Evolutionary conservation across 2,888 invertebrate genomes (phyloP), one percentile per base, ranked within the genome.

Genomic region (Synanthedon vespiformis): DNA sequence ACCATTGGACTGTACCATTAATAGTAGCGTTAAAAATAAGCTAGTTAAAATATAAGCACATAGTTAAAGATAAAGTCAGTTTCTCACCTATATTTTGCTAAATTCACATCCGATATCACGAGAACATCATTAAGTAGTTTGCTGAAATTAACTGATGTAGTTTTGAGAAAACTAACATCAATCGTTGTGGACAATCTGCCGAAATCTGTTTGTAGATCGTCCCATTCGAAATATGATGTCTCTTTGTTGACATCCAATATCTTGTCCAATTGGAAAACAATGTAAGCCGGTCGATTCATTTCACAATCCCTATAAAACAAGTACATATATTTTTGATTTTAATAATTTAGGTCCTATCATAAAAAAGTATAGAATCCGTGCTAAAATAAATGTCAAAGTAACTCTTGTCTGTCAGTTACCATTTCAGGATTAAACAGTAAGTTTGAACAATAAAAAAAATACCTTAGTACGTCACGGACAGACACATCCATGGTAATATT

Each of bases 271-370:
- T 92, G 91, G 68, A 94, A 93, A 27, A 93, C 92, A 48, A 88
- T 85, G 80, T 93, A 94, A n/a, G 92, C 91, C 57, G 94, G 89
- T 61, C 90, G 89, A 69, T 93, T 92, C 65, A 89, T 87, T 72
- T 92, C 90, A 70, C 94, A 94, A 64, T 92, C 91, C 59, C 94
- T 94, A 74, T 51, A 74, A 74, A 8, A 48, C n/a, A 44, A 44
- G 2, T n/a, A 13, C 14, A 41, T 22, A 41, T 40, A 40, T 40
- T 41, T 41, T 11, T 41, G 41, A 41, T n/a, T 4, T 11, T 1
- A 41, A 41, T 13, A 13, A 12, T 41, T 41, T 41, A 41, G 22
- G 5, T 22, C 22, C 22, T 22, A 22, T 22, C 1, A 22, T 22
- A 4, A 22, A 22, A 22, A 22, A 22, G 22, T 4, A 5, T 22